A percentile compares a stretch with the other conserved stretches of the same genome.
Conservation (phyloP, 2,888 invertebrate genomes). For the Pterostichus niger region DNA sequence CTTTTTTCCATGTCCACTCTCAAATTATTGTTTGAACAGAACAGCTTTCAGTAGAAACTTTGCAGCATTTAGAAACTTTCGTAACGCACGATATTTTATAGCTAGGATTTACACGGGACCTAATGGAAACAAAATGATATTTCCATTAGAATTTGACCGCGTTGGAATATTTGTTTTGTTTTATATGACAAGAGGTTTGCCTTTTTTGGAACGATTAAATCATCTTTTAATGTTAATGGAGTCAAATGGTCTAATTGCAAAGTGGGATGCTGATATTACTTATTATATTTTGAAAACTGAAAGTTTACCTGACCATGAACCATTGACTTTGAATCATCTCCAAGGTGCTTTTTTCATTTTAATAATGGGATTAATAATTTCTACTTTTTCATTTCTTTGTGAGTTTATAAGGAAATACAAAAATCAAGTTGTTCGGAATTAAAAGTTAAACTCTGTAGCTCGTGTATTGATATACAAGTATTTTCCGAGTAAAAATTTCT, state of each 20-base stretch:
- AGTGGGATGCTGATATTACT: slow-evolving; percentile 57
- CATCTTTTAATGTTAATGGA: slow-evolving; percentile 42
- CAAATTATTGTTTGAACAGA: slow-evolving; percentile 53
- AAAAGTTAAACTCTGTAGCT: too few species aligned
- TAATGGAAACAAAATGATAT: slow-evolving; percentile 35
- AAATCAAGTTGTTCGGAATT: too few species aligned
- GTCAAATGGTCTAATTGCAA: slow-evolving; percentile 50
- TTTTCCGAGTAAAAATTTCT: too few species aligned
- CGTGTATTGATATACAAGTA: too few species aligned
- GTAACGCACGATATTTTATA: slow-evolving; percentile 49
- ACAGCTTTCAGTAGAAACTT: slow-evolving; percentile 55
- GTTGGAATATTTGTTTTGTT: slow-evolving; percentile 31
- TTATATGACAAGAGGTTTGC: slow-evolving; percentile 48
- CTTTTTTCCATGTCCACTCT: slow-evolving; percentile 24
- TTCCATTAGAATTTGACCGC: slow-evolving; percentile 20
- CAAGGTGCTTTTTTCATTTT: slow-evolving; percentile 55
- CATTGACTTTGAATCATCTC: slow-evolving; percentile 34
- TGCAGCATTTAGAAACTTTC: slow-evolving; percentile 28
- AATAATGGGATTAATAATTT: background rate
- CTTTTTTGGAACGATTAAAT: slow-evolving; percentile 46
- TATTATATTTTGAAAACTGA: slow-evolving; percentile 12
- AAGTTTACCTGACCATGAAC: slow-evolving; percentile 51
- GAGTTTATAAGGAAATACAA: slow-evolving; percentile 12
- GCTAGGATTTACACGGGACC: slow-evolving; percentile 45
- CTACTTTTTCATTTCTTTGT: slow-evolving; percentile 23